A percentile compares a stretch with the other conserved stretches of the same genome.
phyloP scores from a whole-genome alignment of 2,113 vertebrate genomes.

The Sterrhoptilus dennistouni region DNA sequence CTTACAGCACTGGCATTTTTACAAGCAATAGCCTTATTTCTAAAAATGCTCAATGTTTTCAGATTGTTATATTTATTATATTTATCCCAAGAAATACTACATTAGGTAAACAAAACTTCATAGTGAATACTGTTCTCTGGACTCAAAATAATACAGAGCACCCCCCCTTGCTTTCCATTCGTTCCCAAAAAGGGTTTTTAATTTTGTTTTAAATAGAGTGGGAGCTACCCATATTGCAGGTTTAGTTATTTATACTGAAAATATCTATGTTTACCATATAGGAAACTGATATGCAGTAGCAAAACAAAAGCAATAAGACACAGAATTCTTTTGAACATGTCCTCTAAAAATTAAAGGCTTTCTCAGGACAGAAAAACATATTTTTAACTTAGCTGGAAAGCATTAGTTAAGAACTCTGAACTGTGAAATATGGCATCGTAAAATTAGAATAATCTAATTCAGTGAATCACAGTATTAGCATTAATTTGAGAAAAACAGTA shows the following conservation, averaged over 20 bases:
- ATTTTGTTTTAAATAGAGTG: not conserved
- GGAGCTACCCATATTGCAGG: not conserved
- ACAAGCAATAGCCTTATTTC: not conserved
- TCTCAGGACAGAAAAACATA: not conserved
- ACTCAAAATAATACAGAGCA: not conserved
- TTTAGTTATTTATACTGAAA: not conserved
- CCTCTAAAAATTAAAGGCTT: not conserved
- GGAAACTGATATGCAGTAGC: not conserved
- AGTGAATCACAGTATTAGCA: not conserved
- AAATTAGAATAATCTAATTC: not conserved
- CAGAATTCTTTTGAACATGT: accelerated
- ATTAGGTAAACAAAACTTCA: not conserved
- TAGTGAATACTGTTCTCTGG: not conserved
- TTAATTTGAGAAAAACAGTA: not conserved
- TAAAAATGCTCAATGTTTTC: not conserved
- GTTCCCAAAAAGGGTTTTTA: not conserved
- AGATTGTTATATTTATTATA: not conserved
- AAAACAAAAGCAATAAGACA: not conserved
- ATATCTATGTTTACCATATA: not conserved
- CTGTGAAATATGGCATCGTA: not conserved
- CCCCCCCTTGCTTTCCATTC: not conserved
- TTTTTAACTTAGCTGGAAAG: not conserved
- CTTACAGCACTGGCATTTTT: not conserved
- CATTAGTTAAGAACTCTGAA: not conserved
- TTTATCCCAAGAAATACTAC: not conserved